Percentiles rank a stretch among this genome's conserved stretches.
Conservation (phyloP, 1,140 invertebrate species). For the Drosophila kohkoa region DNA sequence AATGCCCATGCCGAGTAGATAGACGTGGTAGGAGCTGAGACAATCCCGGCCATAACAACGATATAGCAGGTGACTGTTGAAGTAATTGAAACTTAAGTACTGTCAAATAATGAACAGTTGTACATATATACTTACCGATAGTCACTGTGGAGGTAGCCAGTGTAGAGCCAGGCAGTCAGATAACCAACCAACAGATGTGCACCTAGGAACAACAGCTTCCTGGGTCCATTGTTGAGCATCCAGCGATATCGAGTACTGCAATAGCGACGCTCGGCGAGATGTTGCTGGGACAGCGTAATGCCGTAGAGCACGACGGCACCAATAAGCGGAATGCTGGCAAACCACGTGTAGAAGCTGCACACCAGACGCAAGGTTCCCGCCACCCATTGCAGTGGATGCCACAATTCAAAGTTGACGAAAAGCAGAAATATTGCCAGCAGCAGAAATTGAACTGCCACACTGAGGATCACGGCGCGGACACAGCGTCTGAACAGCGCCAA, state of each 20-base stretch:
- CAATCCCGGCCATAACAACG: conserved; percentile 77
- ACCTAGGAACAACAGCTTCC: conserved; percentile 82
- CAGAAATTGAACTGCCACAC: conserved; percentile 68
- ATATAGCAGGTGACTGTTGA: conserved; percentile 54
- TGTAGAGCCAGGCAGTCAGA: conserved; percentile 86
- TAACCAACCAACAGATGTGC: conserved; percentile 86
- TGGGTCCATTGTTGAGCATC: conserved; percentile 58
- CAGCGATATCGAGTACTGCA: conserved; percentile 86
- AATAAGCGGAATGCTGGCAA: conserved; percentile 86
- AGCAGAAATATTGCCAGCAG: conserved; percentile 86
- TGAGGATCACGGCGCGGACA: conserved; percentile 57
- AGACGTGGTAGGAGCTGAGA: conserved; percentile 86
- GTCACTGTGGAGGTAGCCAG: conserved; percentile 85
- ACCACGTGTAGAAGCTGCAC: conserved; percentile 86
- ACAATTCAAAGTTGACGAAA: conserved; percentile 86
- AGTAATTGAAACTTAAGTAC: neutral
- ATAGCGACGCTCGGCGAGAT: conserved; percentile 85
- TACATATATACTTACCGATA: conserved; percentile 78
- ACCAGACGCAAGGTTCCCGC: conserved; percentile 85
- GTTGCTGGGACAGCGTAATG: conserved; percentile 87
- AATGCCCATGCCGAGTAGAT: conserved; percentile 88
- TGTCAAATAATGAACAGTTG: neutral
- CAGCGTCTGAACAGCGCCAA: conserved; percentile 61
- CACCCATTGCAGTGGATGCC: conserved; percentile 86
- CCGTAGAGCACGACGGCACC: conserved; percentile 86